Percentiles rank a stretch among this genome's conserved stretches.
Evolutionary conservation across 92 coral and sea anemone genomes (phyloP).

Genomic region (Umimayanthus kanabou): DNA sequence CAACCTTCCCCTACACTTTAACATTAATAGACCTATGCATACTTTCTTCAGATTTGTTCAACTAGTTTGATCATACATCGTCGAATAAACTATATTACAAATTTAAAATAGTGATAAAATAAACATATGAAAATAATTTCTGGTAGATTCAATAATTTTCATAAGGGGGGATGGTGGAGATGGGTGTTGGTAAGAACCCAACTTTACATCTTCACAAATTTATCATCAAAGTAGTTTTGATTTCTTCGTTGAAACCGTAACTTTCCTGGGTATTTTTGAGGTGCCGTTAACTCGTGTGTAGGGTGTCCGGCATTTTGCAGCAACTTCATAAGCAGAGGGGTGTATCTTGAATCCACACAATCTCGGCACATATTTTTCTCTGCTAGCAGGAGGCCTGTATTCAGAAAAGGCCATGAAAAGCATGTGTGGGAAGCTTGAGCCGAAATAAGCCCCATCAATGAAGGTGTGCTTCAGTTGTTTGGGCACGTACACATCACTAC

Average conservation of each 20-base stretch:
- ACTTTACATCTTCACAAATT: no score
- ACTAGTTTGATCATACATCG: no score
- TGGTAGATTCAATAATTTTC: no score
- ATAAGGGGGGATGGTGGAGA: no score
- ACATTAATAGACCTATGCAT: no score
- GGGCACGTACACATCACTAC: constrained; percentile 81
- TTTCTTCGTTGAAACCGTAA: constrained; percentile 1
- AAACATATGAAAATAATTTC: no score
- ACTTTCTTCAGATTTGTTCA: no score
- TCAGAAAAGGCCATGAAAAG: constrained; percentile 86
- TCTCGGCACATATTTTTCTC: constrained; percentile 72
- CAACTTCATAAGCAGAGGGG: constrained; percentile 57
- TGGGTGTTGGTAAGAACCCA: no score
- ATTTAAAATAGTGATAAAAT: no score
- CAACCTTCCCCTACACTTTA: no score
- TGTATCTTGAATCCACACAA: constrained; percentile 85
- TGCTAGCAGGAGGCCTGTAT: constrained; percentile 64
- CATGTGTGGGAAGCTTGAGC: constrained; percentile 86
- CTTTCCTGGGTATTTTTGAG: constrained; percentile 46
- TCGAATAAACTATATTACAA: no score
- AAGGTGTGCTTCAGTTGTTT: constrained; percentile 64
- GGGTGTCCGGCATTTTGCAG: constrained; percentile 40
- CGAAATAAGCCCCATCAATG: constrained; percentile 87
- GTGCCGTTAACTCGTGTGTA: constrained; percentile 49
- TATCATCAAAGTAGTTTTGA: constrained; percentile 2